Conservation (phyloP, 2,113 vertebrate species). For the Gopherus flavomarginatus region DNA sequence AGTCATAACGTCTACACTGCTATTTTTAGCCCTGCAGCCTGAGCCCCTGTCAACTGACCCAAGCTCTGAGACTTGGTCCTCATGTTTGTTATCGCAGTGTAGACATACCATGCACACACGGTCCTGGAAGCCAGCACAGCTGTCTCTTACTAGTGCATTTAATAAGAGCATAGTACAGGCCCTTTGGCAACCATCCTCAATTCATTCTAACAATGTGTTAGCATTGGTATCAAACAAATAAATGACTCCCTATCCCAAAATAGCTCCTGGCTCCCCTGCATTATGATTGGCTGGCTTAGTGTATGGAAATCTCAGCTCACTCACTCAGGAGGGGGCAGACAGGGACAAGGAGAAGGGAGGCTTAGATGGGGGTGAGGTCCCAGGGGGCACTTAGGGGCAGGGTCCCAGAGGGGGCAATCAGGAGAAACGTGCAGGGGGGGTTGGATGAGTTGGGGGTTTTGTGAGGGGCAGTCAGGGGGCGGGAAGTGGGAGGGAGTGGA, state of each 20-base stretch:
- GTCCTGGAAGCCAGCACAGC: background rate
- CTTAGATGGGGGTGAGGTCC: no score
- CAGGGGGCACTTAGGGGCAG: no score
- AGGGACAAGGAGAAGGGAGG: no score
- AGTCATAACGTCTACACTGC: background rate
- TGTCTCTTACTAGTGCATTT: accelerated
- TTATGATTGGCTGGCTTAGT: constrained; percentile 26
- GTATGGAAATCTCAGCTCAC: constrained; percentile 31
- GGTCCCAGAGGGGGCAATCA: no score
- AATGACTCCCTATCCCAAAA: background rate
- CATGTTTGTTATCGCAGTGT: background rate
- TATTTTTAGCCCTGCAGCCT: background rate
- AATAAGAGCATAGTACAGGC: accelerated
- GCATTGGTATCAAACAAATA: background rate
- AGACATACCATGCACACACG: accelerated
- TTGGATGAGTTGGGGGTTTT: no score
- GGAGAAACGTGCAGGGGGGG: no score
- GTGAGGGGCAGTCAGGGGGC: no score
- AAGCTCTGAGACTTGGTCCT: background rate
- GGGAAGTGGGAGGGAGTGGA: no score
- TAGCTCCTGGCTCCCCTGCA: constrained; percentile 55
- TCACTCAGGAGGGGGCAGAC: background rate
- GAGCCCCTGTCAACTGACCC: background rate
- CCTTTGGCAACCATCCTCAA: background rate
- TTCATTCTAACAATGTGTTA: background rate